These are phyloP conservation scores for Paramormyrops hopkinsi DNA, from an alignment of 2,797 vertebrate species.

Conservation along the genomic window DNA sequence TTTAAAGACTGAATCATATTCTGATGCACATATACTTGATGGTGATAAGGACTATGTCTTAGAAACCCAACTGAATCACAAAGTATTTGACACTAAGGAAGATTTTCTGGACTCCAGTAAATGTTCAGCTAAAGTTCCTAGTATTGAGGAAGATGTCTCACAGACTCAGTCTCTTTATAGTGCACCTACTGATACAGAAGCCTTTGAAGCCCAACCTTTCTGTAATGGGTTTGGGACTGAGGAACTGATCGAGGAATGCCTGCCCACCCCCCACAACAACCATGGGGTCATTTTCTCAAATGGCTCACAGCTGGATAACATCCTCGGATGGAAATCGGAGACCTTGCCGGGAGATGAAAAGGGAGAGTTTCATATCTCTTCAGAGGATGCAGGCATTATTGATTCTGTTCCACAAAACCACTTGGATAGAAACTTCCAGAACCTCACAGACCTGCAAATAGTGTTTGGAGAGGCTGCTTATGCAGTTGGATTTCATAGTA, in stretches of 20 bases:
- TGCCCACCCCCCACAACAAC: conserved; percentile 23
- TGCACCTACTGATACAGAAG: neutral
- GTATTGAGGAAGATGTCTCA: neutral
- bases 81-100: neutral
- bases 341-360: neutral
- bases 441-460: conserved; percentile 13
- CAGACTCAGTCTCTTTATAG: neutral
- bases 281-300: conserved; percentile 36
- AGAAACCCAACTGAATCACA: neutral
- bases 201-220: neutral
- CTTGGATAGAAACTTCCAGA: neutral
- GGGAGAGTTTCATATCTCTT: conserved; percentile 7
- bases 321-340: neutral
- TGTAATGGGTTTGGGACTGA: conserved; percentile 4
- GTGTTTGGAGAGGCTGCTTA: conserved; percentile 13
- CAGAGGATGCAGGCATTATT: neutral
- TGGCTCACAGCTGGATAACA: conserved; percentile 17
- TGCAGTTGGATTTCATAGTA: neutral
- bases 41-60: neutral
- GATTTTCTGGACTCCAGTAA: neutral
- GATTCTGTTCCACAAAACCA: neutral
- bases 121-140: neutral
- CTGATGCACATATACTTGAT: neutral
- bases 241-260: conserved; percentile 6
- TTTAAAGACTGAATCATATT: neutral